Base-by-base conservation (phyloP, 1,140 invertebrate genomes). In the Cataglyphis hispanica region DNA sequence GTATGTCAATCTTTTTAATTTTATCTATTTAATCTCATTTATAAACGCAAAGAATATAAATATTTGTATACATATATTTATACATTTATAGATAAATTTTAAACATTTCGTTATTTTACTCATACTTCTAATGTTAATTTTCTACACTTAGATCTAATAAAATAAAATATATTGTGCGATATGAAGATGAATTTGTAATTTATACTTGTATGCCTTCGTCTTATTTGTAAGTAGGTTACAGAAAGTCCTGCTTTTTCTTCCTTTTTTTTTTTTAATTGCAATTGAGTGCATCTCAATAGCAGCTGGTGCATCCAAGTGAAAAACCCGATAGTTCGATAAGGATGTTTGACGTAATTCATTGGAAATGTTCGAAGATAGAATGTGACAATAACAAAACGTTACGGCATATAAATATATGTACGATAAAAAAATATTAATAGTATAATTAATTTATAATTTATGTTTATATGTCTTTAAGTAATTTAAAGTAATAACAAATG, bases 291-390 rank as follows among this genome's bases (percentile, higher is more conserved):
- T 50, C 46, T 50, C 16, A 50, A 50, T 4, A 50, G 46, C 77
- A 69, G 46, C 77, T 80, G 61, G 76, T 80, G 76, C 76, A 80
- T 56, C 46, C 50, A 43, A 67, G n/a, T 22, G 76, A 67, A 77
- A 46, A 25, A 27, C 1, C 22, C 46, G 77, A n/a, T n/a, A n/a
- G n/a, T 34, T 80, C 77, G 22, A 67, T 67, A 69, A 34, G 10
- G 37, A 69, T 22, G 77, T 80, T 80, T 80, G 63, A 80, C 77
- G 77, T 80, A 80, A 56, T 80, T 53, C 77, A 56, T 67, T 69
- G 63, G 27, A 50, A 66, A 78, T 34, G 31, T 27, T 53, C 61
- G n/a, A 34, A 25, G n/a, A 19, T 50, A 13, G 43, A 34, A 67
- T 64, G 11, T 19, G 66, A 67, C 8, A 8, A 31, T 13, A 25